phyloP scores from a whole-genome alignment of 2,888 invertebrate genomes.

The Chloroclystis v-ata region DNA sequence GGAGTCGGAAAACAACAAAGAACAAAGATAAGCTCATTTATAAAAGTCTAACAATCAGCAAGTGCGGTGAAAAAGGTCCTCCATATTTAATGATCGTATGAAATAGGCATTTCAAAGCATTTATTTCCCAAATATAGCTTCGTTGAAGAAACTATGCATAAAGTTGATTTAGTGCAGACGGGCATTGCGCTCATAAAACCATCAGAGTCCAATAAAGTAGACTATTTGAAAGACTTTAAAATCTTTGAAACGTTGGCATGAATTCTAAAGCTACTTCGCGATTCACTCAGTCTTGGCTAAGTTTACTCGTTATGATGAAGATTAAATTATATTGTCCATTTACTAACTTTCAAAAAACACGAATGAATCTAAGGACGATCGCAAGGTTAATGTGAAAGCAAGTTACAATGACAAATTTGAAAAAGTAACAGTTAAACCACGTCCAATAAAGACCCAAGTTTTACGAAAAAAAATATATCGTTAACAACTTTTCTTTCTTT shows the following conservation, averaged over 20 bases:
- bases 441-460: slow-evolving; percentile 41
- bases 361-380: neutral
- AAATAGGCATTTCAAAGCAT: too few species aligned
- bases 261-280: neutral
- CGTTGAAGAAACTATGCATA: neutral
- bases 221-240: neutral
- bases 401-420: slow-evolving; percentile 16
- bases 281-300: neutral
- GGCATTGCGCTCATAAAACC: neutral
- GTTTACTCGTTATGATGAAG: neutral
- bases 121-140: too few species aligned
- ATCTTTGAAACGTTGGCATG: neutral
- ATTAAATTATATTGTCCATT: neutral
- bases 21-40: too few species aligned
- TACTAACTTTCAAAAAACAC: neutral
- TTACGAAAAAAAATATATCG: slow-evolving; percentile 47
- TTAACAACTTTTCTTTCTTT: slow-evolving; percentile 59
- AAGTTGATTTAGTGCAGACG: neutral
- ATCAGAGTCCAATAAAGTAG: neutral
- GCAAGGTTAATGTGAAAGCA: neutral
- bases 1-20: too few species aligned
- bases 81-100: too few species aligned
- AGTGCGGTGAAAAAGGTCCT: too few species aligned
- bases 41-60: too few species aligned
- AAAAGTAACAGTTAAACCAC: slow-evolving; percentile 27